Conservation (phyloP, 1,140 invertebrate genomes). For the Mercenaria mercenaria region DNA sequence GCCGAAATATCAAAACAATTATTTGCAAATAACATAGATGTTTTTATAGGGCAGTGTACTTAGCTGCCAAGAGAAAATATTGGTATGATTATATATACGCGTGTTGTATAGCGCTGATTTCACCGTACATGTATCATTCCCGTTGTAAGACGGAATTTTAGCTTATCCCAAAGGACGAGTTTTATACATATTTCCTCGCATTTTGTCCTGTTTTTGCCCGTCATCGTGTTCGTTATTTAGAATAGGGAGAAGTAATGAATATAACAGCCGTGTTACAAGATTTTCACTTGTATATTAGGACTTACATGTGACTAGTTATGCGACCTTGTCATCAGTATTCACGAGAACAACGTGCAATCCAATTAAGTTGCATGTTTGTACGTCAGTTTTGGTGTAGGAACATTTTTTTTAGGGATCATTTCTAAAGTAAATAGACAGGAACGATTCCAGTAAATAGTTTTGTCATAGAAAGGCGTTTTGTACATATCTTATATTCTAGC, state of each 20-base stretch:
- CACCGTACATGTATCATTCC: neutral
- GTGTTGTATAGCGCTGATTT: neutral
- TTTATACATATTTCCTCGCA: neutral
- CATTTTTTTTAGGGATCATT: neutral
- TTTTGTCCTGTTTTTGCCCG: neutral
- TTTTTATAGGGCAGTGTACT: slow-evolving; percentile 7
- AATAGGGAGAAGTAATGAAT: neutral
- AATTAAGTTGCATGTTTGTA: neutral
- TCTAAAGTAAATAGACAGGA: neutral
- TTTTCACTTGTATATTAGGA: neutral
- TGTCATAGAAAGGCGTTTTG: too few species aligned
- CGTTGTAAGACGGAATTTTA: neutral
- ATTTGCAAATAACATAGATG: slow-evolving; percentile 13
- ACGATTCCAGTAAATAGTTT: neutral
- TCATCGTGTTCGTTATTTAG: neutral
- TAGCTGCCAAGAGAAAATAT: neutral
- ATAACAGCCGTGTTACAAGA: neutral
- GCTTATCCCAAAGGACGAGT: neutral
- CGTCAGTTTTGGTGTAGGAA: neutral
- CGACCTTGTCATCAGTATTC: neutral
- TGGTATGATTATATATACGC: neutral
- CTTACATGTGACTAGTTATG: neutral
- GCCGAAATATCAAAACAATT: slow-evolving; percentile 35
- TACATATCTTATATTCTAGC: too few species aligned
- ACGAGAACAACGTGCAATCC: neutral